Conservation (phyloP, 1,140 invertebrate species). For the Varroa destructor region DNA sequence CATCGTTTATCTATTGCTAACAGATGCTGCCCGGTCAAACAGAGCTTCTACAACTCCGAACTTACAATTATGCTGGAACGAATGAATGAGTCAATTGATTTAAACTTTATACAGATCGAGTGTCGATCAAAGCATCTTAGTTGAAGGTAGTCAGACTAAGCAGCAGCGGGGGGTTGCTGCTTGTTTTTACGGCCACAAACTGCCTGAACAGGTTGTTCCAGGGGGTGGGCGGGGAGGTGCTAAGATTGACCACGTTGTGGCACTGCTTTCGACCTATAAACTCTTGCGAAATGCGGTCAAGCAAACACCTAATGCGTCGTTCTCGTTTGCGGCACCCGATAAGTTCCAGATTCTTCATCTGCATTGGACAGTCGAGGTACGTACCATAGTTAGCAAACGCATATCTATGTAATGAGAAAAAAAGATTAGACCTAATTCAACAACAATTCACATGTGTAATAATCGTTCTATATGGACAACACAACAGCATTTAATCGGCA, state of each 20-base stretch:
- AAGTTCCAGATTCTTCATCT: constrained; percentile 23
- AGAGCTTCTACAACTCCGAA: too few species aligned
- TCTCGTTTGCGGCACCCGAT: constrained; percentile 16
- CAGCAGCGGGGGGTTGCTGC: too few species aligned
- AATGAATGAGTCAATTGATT: too few species aligned
- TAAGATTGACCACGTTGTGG: constrained; percentile 10
- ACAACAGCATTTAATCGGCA: neutral
- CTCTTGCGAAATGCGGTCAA: constrained; percentile 1
- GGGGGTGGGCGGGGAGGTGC: neutral
- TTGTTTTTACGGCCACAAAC: neutral
- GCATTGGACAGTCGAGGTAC: constrained; percentile 18
- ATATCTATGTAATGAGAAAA: neutral
- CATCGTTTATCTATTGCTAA: too few species aligned
- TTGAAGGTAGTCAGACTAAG: too few species aligned
- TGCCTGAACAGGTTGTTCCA: constrained; percentile 9
- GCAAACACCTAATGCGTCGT: constrained; percentile 20
- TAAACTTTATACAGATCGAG: too few species aligned
- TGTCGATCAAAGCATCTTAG: too few species aligned
- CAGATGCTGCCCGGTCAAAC: too few species aligned
- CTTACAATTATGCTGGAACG: too few species aligned
- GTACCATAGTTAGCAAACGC: neutral
- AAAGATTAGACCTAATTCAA: neutral
- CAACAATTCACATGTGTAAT: neutral
- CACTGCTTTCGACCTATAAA: constrained; percentile 11
- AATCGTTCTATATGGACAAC: neutral